Evolutionary conservation across 2,797 vertebrate genomes (phyloP).

Genomic region (Myiothlypis coronata): DNA sequence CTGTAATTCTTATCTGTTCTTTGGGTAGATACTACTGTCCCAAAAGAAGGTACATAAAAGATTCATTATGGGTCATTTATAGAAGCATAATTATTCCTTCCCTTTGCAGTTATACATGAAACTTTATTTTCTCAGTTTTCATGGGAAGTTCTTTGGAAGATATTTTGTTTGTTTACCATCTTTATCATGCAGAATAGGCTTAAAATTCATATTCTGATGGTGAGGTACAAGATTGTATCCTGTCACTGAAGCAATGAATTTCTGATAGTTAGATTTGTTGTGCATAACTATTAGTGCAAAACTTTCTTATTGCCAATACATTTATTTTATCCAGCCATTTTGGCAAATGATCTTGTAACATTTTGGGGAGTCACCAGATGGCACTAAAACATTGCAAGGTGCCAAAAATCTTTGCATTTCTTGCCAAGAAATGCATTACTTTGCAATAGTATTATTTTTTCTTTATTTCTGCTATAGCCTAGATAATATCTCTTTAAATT

Average conservation of each 20-base stretch:
- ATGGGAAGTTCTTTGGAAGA: background rate
- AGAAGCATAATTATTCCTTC: background rate
- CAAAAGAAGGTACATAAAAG: background rate
- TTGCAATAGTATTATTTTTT: background rate
- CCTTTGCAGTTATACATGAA: background rate
- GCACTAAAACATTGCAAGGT: constrained; percentile 66
- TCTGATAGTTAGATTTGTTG: background rate
- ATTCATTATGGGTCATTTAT: background rate
- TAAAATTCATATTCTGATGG: background rate
- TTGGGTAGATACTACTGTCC: background rate
- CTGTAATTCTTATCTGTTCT: background rate
- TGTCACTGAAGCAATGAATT: background rate
- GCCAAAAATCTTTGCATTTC: constrained; percentile 48
- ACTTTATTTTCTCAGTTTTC: background rate
- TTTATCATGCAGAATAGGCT: background rate
- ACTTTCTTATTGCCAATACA: background rate
- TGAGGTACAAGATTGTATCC: background rate
- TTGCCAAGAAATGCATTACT: constrained; percentile 39
- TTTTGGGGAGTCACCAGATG: constrained; percentile 67
- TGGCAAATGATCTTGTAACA: constrained; percentile 46
- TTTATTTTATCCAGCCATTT: background rate
- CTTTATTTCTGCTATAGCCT: background rate
- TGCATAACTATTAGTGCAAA: background rate
- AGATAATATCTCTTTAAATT: background rate
- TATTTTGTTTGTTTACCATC: background rate